These are phyloP conservation scores for Lasioglossum oenotherae DNA, from an alignment of 2,888 invertebrate species.

Conservation along the genomic window DNA sequence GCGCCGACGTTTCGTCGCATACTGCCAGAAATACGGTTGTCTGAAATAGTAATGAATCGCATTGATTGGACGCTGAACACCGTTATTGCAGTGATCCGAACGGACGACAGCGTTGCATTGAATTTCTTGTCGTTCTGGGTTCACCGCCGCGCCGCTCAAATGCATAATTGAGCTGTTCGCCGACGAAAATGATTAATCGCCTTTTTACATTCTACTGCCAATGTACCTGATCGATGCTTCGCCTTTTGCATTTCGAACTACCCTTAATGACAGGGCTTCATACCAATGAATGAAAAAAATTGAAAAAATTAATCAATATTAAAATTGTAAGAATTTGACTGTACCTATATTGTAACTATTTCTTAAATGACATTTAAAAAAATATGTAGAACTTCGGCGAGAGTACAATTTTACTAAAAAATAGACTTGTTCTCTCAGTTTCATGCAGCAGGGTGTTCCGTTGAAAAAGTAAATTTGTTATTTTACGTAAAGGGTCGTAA, in stretches of 20 bases:
- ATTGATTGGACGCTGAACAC: slow-evolving; percentile 6
- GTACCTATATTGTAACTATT: no score
- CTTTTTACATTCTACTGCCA: neutral
- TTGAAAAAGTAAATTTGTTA: neutral
- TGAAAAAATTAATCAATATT: neutral
- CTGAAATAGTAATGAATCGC: neutral
- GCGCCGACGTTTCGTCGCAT: neutral
- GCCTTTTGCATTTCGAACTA: neutral
- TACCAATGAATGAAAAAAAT: neutral
- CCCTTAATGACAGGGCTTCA: neutral
- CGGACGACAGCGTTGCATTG: neutral
- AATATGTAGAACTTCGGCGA: no score
- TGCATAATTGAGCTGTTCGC: neutral
- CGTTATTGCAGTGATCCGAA: neutral
- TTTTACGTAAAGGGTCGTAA: neutral
- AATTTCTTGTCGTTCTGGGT: neutral
- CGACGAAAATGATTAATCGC: neutral
- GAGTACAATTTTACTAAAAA: neutral
- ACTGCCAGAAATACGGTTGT: neutral
- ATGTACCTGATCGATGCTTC: neutral
- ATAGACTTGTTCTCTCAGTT: no score
- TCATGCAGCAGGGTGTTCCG: no score
- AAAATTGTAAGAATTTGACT: no score
- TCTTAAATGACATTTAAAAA: no score
- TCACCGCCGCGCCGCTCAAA: neutral